Evolutionary conservation across 2,113 vertebrate species (phyloP).

Genomic region (Procavia capensis): DNA sequence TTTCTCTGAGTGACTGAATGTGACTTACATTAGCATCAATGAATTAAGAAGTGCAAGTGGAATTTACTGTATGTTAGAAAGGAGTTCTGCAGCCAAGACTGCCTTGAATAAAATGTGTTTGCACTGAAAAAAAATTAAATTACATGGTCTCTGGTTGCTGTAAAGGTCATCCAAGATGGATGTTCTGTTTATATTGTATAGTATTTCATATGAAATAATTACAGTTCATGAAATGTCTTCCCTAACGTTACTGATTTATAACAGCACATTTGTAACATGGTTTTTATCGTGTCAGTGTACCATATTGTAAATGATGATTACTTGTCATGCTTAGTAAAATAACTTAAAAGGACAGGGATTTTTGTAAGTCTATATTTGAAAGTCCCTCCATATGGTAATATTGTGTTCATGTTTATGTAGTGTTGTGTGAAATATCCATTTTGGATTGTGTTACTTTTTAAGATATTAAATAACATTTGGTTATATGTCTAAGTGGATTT

Average conservation of each 20-base stretch:
- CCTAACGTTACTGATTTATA: conserved; percentile 97
- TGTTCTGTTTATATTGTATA: conserved; percentile 97
- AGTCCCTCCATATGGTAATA: conserved; percentile 98
- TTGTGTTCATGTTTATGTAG: conserved; percentile 98
- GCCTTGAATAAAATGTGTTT: conserved; percentile 96
- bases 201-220: conserved; percentile 97
- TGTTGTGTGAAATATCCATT: conserved; percentile 97
- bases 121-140: conserved; percentile 92
- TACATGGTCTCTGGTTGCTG: conserved; percentile 95
- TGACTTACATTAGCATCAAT: conserved; percentile 91
- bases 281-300: conserved; percentile 97
- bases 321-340: conserved; percentile 99
- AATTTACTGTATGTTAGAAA: conserved; percentile 92
- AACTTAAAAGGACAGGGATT: conserved; percentile 94
- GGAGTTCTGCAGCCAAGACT: conserved; percentile 94
- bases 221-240: conserved; percentile 99
- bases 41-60: conserved; percentile 91
- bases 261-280: conserved; percentile 97
- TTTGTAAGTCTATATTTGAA: conserved; percentile 99
- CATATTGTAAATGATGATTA: conserved; percentile 99
- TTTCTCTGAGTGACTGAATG: conserved; percentile 90
- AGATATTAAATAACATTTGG: conserved; percentile 99
- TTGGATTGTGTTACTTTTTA: conserved; percentile 99
- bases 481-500: conserved; percentile 92
- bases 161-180: conserved; percentile 95